These are phyloP conservation scores for Hepsetus odoe DNA, from an alignment of 2,113 vertebrate genomes.

Conservation along the genomic window DNA sequence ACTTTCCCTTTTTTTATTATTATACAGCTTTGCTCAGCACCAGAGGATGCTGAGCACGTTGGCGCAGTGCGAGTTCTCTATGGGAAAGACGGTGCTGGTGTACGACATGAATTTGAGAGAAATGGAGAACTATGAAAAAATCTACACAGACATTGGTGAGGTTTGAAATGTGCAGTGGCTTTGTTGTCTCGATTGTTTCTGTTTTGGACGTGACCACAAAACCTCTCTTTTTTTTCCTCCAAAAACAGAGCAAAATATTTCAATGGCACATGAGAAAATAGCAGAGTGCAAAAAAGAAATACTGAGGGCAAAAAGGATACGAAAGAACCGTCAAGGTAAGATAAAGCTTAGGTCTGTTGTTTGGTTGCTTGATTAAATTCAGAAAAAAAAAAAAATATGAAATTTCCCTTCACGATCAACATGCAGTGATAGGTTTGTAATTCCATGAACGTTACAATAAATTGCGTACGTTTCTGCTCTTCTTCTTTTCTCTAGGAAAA, in stretches of 20 bases:
- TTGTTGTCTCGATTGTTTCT: not conserved
- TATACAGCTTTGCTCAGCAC: conserved; percentile 88
- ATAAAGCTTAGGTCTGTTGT: not conserved
- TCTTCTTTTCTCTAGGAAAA: too few species aligned
- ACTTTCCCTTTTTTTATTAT: not conserved
- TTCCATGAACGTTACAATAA: not conserved
- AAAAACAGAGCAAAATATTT: conserved; percentile 87
- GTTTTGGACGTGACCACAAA: not conserved
- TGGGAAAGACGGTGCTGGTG: conserved; percentile 96
- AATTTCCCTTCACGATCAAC: too few species aligned
- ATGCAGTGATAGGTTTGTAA: not conserved
- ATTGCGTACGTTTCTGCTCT: too few species aligned
- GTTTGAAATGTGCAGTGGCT: not conserved
- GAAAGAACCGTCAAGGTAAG: conserved; percentile 97
- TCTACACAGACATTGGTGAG: conserved; percentile 92
- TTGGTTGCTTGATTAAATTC: not conserved
- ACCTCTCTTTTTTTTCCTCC: not conserved
- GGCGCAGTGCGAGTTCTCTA: conserved; percentile 96
- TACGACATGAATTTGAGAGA: conserved; percentile 98
- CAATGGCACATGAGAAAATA: conserved; percentile 95
- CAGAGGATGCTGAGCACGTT: conserved; percentile 94
- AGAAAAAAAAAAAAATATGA: not conserved
- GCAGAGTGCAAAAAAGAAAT: conserved; percentile 98
- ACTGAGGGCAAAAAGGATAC: conserved; percentile 93
- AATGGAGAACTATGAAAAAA: conserved; percentile 98